These are phyloP conservation scores for Diplodus puntazzo DNA, from an alignment of 2,797 vertebrate genomes.

Conservation along the genomic window DNA sequence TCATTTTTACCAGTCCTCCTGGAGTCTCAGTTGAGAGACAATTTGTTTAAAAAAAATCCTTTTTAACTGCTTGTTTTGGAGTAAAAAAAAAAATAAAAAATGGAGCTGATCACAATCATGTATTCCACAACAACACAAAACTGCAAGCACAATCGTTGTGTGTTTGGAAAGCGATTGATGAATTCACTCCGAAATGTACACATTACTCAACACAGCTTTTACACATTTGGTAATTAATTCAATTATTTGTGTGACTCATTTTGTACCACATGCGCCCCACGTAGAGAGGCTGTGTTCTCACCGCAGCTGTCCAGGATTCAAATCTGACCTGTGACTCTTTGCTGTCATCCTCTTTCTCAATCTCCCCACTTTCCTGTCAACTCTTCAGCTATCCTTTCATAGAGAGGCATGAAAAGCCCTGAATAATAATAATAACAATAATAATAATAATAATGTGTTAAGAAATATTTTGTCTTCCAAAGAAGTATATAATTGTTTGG, in stretches of 20 bases:
- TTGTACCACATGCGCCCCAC: too few relatives aligned
- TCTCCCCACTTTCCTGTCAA: too few relatives aligned
- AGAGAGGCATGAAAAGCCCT: too few relatives aligned
- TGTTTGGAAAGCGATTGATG: not conserved
- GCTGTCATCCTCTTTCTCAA: too few relatives aligned
- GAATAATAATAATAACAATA: too few relatives aligned
- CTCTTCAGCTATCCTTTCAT: too few relatives aligned
- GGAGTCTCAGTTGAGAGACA: not conserved
- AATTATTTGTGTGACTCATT: too few relatives aligned
- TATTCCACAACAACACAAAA: not conserved
- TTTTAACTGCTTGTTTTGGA: not conserved
- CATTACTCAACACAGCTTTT: not conserved
- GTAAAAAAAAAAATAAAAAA: not conserved
- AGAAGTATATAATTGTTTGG: not conserved
- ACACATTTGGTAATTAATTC: not conserved
- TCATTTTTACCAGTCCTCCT: slow-evolving; percentile 10
- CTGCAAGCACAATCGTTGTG: not conserved
- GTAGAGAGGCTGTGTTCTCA: too few relatives aligned
- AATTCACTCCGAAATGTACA: not conserved
- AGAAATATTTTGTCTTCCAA: not conserved
- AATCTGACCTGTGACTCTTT: too few relatives aligned
- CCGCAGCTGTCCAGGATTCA: too few relatives aligned
- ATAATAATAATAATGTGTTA: too few relatives aligned
- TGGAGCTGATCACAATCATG: not conserved
- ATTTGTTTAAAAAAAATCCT: not conserved